Base-by-base conservation (phyloP, 2,113 vertebrate species). In the Excalfactoria chinensis region DNA sequence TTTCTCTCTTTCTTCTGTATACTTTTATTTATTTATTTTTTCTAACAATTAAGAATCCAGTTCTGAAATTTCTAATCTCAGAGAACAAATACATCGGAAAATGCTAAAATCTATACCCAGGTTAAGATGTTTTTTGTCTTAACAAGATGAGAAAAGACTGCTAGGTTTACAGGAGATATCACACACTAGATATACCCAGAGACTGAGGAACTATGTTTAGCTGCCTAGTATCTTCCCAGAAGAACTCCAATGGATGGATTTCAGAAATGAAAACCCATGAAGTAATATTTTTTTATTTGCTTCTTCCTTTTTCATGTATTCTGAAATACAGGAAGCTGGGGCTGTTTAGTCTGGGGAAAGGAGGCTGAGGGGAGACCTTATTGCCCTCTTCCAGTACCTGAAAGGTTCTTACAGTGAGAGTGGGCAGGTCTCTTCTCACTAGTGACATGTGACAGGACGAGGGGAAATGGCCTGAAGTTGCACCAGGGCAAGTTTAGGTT, bases 141-240 rank as follows among this genome's bases (percentile, higher is more conserved):
- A 1, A 19, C 14, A 12, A 67, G 9, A 53, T 53, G 51, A 55
- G 53, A 55, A 30, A 55, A 55, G 28, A 30, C 53, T 18, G 5
- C 7, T 34, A 17, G 6, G 10, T 63, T 25, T 74, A 53, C 15
- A 59, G 20, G 7, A 79, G 19, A 30, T 20, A 44, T 7, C 22
- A 22, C 3, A 2, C 22, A 22, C 4, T 3, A 1, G 1, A 3
- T 70, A 48, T 64, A 22, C 7, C 6, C 6, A 49, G 5, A 4
- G 6, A 30, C 3, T n/a, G 13, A 3, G 6, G 34, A 69, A 10
- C 1, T 30, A 20, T 17, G 3, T 14, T n/a, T 37, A 9, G 2
- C 1, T 63, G 35, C 19, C 43, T 23, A 20, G 37, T n/a, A 9
- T 5, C 11, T 35, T 22, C 7, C 28, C 17, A 26, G 32, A 37